Evolutionary conservation across 2,113 vertebrate species (phyloP).

Genomic region (Motacilla tschutschensis): DNA sequence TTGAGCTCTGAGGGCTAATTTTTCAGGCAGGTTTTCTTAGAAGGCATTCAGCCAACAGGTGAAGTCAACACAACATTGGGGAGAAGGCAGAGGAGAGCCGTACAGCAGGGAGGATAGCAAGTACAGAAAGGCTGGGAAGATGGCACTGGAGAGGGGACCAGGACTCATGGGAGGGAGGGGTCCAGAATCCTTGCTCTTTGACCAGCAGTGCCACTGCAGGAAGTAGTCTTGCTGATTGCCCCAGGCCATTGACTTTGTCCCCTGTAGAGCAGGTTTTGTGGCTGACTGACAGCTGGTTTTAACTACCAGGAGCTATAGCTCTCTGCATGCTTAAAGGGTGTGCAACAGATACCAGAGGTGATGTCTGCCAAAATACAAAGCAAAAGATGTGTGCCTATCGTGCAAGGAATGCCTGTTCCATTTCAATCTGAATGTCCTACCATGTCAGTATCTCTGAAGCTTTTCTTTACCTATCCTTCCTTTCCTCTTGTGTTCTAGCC

Average conservation of each 20-base stretch:
- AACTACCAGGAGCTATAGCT: no score
- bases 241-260: neutral
- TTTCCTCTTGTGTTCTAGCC: neutral
- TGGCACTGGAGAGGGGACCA: neutral
- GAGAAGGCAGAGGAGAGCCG: neutral
- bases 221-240: neutral
- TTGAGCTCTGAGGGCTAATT: neutral
- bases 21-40: neutral
- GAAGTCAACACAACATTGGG: neutral
- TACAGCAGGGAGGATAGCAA: neutral
- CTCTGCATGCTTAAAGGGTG: neutral
- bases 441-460: neutral
- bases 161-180: rapidly evolving
- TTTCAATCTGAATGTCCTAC: neutral
- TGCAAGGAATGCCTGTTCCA: neutral
- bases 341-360: neutral
- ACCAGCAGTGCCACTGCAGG: neutral
- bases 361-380: neutral
- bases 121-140: neutral
- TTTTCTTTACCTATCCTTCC: neutral
- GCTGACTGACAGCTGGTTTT: neutral
- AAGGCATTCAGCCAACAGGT: neutral
- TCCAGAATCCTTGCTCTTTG: neutral
- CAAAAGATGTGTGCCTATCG: neutral
- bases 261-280: neutral